Evolutionary conservation across 2,797 vertebrate species (phyloP).

Genomic region (Notolepis coatsorum): DNA sequence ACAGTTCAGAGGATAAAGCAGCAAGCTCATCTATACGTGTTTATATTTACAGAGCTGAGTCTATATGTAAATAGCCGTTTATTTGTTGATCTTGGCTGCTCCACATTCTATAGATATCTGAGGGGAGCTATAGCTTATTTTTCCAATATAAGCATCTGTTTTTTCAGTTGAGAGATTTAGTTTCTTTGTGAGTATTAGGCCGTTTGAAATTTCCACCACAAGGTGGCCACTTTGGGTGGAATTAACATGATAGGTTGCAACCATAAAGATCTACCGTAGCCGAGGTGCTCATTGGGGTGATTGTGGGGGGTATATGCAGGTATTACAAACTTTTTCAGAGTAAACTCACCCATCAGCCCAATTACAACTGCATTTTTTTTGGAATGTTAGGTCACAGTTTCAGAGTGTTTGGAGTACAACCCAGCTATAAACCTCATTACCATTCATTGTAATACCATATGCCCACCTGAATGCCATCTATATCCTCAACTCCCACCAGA

Average conservation of each 20-base stretch:
- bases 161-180: slow-evolving; percentile 46
- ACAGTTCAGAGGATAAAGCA: slow-evolving; percentile 64
- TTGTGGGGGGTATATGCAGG: no score
- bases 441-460: no score
- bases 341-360: no score
- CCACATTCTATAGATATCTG: slow-evolving; percentile 68
- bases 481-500: no score
- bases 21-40: slow-evolving; percentile 68
- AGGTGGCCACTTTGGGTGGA: slow-evolving; percentile 42
- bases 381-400: no score
- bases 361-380: no score
- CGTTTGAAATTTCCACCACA: slow-evolving; percentile 62
- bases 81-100: slow-evolving; percentile 70
- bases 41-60: slow-evolving; percentile 69
- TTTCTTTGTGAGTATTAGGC: slow-evolving; percentile 56
- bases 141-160: slow-evolving; percentile 40
- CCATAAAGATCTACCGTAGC: slow-evolving; percentile 38
- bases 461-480: no score
- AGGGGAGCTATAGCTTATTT: slow-evolving; percentile 36
- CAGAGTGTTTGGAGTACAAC: no score
- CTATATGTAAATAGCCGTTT: slow-evolving; percentile 16
- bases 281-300: no score
- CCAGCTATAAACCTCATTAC: no score
- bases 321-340: no score
- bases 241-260: slow-evolving; percentile 3